These are phyloP conservation scores for Neostethus bicornis DNA, from an alignment of 2,797 vertebrate species.

Conservation along the genomic window DNA sequence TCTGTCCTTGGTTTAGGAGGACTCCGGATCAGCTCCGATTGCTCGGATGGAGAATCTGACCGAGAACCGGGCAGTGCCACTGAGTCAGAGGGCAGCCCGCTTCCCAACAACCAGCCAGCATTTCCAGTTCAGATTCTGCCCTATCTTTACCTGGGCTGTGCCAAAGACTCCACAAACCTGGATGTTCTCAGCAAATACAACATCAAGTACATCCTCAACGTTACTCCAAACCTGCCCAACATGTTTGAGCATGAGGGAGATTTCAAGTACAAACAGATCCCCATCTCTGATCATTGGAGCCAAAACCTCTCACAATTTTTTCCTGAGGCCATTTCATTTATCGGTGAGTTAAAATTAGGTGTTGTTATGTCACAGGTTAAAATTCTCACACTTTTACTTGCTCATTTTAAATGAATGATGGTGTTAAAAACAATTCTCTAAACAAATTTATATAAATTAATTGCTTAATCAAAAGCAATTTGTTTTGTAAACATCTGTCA, in stretches of 20 bases:
- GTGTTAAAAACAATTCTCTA: neutral
- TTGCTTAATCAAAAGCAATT: too few species aligned
- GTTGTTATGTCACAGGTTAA: neutral
- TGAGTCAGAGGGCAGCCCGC: slow-evolving; percentile 92
- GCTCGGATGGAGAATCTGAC: slow-evolving; percentile 95
- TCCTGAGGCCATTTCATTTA: slow-evolving; percentile 98
- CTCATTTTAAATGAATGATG: neutral
- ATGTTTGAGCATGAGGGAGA: slow-evolving; percentile 96
- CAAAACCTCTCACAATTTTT: slow-evolving; percentile 99
- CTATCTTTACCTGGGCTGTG: slow-evolving; percentile 97
- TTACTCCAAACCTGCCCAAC: slow-evolving; percentile 98
- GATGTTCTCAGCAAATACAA: slow-evolving; percentile 95
- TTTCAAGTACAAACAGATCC: slow-evolving; percentile 99
- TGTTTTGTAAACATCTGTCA: too few species aligned
- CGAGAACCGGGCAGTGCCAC: slow-evolving; percentile 95
- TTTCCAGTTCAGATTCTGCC: slow-evolving; percentile 98
- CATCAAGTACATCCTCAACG: slow-evolving; percentile 98
- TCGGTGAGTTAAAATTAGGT: slow-evolving; percentile 84
- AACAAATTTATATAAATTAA: too few species aligned
- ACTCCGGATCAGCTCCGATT: slow-evolving; percentile 95
- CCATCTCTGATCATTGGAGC: slow-evolving; percentile 99
- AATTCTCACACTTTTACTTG: neutral
- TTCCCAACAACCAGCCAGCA: slow-evolving; percentile 93
- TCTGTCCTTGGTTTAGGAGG: slow-evolving; percentile 93
- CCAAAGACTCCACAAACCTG: slow-evolving; percentile 97